A percentile compares a stretch with the other conserved stretches of the same genome.
Evolutionary conservation across 2,888 invertebrate genomes (phyloP).

Genomic region (Dryadula phaetusa): DNA sequence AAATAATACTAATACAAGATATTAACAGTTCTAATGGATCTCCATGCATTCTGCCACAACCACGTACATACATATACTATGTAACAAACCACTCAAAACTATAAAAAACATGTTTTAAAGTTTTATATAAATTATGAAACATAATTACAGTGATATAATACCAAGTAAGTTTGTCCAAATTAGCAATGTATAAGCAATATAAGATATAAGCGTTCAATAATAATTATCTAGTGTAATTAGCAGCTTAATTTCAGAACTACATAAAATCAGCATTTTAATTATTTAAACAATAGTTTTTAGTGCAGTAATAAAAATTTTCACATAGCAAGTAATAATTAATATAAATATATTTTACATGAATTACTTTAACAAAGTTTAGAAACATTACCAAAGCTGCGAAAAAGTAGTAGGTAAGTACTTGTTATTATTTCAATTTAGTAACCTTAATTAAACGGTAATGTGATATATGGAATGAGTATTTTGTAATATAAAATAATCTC

Average conservation of each 20-base stretch:
- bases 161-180: conserved; percentile 65
- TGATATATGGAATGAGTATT: conserved; percentile 13
- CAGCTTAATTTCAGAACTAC: conserved; percentile 46
- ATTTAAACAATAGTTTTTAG: conserved; percentile 22
- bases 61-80: too few relatives aligned
- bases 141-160: conserved; percentile 60
- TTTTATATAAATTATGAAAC: conserved; percentile 48
- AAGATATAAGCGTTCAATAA: conserved; percentile 41
- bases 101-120: conserved; percentile 34
- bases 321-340: neutral
- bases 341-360: conserved; percentile 7
- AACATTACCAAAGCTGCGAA: neutral
- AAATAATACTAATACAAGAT: too few relatives aligned
- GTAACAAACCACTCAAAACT: too few relatives aligned
- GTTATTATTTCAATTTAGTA: neutral
- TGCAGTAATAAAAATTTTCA: conserved; percentile 1
- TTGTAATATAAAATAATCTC: conserved; percentile 9
- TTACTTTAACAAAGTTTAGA: neutral
- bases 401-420: neutral
- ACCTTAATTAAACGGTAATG: neutral
- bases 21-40: too few relatives aligned
- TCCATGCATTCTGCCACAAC: too few relatives aligned
- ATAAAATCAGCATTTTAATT: conserved; percentile 63
- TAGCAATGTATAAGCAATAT: conserved; percentile 66
- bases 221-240: conserved; percentile 51